These are phyloP conservation scores for Leptopilina clavipes DNA, from an alignment of 1,140 invertebrate genomes.

Conservation along the genomic window DNA sequence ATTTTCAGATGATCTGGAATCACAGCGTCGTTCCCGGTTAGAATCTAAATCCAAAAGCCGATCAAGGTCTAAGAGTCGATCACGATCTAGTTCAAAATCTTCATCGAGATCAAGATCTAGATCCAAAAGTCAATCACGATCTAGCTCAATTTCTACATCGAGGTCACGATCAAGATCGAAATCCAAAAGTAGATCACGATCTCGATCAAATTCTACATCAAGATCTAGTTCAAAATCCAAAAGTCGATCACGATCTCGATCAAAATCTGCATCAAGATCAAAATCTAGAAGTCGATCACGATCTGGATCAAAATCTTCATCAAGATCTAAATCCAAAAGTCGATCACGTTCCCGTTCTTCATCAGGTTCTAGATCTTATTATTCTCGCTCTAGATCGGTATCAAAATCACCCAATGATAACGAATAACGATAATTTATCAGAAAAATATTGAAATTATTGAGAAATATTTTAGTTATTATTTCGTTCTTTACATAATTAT, in stretches of 20 bases:
- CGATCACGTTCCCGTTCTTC: constrained; percentile 40
- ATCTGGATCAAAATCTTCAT: constrained; percentile 49
- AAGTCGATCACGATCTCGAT: constrained; percentile 54
- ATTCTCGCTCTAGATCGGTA: constrained; percentile 40
- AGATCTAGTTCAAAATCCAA: constrained; percentile 61
- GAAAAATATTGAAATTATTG: too few relatives aligned
- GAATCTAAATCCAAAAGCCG: constrained; percentile 58
- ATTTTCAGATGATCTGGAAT: constrained; percentile 57
- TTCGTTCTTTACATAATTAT: too few relatives aligned
- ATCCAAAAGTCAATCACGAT: constrained; percentile 67
- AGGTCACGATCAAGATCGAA: constrained; percentile 34
- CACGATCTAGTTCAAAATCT: constrained; percentile 41
- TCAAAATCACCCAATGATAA: constrained; percentile 52
- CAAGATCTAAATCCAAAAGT: constrained; percentile 37
- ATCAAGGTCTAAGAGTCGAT: constrained; percentile 56
- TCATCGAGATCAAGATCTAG: constrained; percentile 55
- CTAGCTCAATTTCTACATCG: constrained; percentile 64
- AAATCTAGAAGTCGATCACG: constrained; percentile 56
- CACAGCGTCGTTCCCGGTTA: constrained; percentile 53
- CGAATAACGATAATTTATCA: too few relatives aligned
- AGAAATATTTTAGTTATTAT: too few relatives aligned
- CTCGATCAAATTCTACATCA: constrained; percentile 53
- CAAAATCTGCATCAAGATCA: constrained; percentile 56
- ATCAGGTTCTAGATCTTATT: constrained; percentile 64
- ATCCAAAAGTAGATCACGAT: constrained; percentile 57